A percentile compares a stretch with the other conserved stretches of the same genome.
These are phyloP conservation scores for Bothrops jararaca DNA, from an alignment of 2,113 vertebrate species.

Conservation along the genomic window DNA sequence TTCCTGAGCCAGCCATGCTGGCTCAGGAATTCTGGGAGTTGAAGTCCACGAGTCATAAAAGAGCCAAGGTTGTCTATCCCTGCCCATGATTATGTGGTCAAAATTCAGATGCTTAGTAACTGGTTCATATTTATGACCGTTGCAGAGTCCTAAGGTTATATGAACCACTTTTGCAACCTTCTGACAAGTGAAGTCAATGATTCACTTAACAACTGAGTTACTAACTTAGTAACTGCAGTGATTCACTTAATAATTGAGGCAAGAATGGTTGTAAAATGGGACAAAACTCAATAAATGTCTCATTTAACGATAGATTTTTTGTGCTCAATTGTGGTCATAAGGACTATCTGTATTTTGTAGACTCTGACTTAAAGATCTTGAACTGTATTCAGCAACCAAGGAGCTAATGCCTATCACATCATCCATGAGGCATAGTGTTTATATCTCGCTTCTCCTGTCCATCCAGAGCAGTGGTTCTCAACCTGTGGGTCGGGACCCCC, in stretches of 20 bases:
- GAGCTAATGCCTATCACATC: not conserved
- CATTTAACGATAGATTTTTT: not conserved
- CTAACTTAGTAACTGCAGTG: not conserved
- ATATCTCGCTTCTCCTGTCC: not conserved
- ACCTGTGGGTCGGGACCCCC: too few relatives aligned
- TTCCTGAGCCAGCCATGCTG: too few relatives aligned
- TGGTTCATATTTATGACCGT: too few relatives aligned
- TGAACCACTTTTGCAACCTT: not conserved
- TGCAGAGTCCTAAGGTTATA: not conserved
- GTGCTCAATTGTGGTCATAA: not conserved
- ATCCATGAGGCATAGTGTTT: not conserved
- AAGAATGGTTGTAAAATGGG: not conserved
- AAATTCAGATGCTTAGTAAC: too few relatives aligned
- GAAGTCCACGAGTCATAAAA: too few relatives aligned
- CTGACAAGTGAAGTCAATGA: not conserved
- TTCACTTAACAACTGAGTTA: not conserved
- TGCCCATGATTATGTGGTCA: too few relatives aligned
- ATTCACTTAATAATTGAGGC: not conserved
- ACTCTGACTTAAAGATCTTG: not conserved
- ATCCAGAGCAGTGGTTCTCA: too few relatives aligned
- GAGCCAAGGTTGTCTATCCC: too few relatives aligned
- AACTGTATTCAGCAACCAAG: not conserved
- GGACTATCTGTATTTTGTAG: not conserved
- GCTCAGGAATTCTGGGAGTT: too few relatives aligned
- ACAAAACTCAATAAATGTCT: not conserved